A percentile compares a stretch with the other conserved stretches of the same genome.
Evolutionary conservation across 2,797 vertebrate species (phyloP).

Genomic region (Manis javanica): DNA sequence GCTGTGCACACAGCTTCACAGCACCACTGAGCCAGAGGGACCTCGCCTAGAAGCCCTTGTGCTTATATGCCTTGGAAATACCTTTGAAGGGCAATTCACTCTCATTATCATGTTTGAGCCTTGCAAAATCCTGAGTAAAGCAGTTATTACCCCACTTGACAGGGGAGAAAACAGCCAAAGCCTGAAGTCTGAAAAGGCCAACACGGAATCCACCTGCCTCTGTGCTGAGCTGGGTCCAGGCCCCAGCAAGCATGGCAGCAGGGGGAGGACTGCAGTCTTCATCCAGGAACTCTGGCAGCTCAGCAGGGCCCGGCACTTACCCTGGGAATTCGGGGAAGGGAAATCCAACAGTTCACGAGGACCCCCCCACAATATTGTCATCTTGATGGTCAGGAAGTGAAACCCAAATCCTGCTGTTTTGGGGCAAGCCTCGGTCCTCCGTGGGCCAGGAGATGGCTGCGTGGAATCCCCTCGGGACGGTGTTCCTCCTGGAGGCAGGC

Average conservation of each 20-base stretch:
- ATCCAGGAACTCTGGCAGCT: neutral
- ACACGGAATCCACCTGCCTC: neutral
- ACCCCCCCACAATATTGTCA: fast-evolving
- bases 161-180: neutral
- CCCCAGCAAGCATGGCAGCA: fast-evolving
- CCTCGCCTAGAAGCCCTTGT: neutral
- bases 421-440: fast-evolving
- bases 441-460: neutral
- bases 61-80: neutral
- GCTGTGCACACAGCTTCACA: neutral
- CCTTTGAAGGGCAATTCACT: neutral
- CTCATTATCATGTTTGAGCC: neutral
- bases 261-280: neutral
- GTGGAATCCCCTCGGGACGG: neutral
- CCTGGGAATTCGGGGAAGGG: neutral
- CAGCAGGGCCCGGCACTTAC: fast-evolving
- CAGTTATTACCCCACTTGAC: neutral
- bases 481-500: fast-evolving
- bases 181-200: neutral
- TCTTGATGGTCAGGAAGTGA: neutral
- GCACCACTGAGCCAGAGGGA: neutral
- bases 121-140: neutral
- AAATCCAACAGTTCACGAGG: neutral
- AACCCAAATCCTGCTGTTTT: neutral
- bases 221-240: neutral